Percentiles rank a stretch among this genome's conserved stretches.
phyloP scores from a whole-genome alignment of 2,797 vertebrate species.

The Onychomys leucogaster region DNA sequence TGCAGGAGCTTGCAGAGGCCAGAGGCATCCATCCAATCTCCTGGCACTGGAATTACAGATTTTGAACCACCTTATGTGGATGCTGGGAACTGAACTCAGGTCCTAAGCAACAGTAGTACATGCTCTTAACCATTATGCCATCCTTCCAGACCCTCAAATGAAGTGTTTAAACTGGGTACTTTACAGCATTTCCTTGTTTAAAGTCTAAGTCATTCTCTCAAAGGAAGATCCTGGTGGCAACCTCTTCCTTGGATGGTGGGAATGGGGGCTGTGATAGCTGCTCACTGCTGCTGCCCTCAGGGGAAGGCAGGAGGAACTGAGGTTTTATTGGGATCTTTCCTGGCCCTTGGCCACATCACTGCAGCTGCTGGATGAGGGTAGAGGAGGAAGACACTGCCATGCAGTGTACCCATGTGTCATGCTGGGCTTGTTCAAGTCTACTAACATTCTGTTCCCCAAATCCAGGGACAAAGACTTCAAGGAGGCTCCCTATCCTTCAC shows the following conservation, averaged over 20 bases:
- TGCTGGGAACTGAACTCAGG: not conserved
- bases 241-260: not conserved
- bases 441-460: not conserved
- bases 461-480: not conserved
- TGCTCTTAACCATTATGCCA: not conserved
- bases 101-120: not conserved
- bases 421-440: not conserved
- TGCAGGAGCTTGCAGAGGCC: no score
- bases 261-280: not conserved
- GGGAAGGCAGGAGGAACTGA: not conserved
- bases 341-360: not conserved
- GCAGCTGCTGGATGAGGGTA: not conserved
- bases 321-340: not conserved
- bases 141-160: not conserved
- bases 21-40: no score
- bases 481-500: not conserved
- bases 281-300: not conserved
- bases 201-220: not conserved
- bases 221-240: not conserved
- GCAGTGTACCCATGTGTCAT: rapidly evolving
- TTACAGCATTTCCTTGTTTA: not conserved
- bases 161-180: not conserved
- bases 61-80: not conserved
- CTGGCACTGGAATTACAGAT: not conserved
- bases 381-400: rapidly evolving